Base-by-base conservation (phyloP, 2,797 vertebrate genomes). In the Alfaro cultratus region DNA sequence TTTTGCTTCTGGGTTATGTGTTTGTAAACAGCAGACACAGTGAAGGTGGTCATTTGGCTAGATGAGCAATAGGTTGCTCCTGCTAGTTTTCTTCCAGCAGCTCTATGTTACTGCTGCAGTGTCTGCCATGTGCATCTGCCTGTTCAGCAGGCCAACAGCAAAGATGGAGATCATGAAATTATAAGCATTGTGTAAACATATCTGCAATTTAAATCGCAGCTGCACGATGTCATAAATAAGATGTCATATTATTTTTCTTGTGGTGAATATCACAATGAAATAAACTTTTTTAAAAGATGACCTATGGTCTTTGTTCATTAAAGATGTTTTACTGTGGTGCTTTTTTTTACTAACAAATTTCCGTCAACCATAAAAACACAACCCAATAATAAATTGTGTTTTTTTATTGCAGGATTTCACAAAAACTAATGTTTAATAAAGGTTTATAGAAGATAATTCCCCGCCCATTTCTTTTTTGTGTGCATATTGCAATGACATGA, bases 1-100 rank as follows among this genome's bases (percentile, higher is more conserved):
- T 81, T 86, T 79, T 83, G 55, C 76, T 67, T 85, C 55, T 78
- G 76, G 77, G 79, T 76, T 79, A 77, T 71, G 68, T 77, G 62
- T 88, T 80, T 88, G 79, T 71, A 18, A 34, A 21, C 72, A 83
- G 81, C 45, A 76, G 53, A 87, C 60, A 60, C 41, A 81, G 76
- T 45, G 83, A 87, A 90, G 80, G 84, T 87, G 89, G 85, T 90
- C 43, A 87, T 93, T 93, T 93, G 86, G 80, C 71, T 68, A 21
- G 76, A 78, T 31, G 47, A 46, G 81, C 80, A 23, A 26, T 70
- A 55, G 76, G 85, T 80, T 81, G 46, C 80, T 86, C 81, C 79
- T 82, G 77, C 85, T 84, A 15, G 74, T 71, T 87, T 88, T 93
- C 90, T 82, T 80, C 73, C 57, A 51, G 77, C 79, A 64, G 77